These are phyloP conservation scores for Syncerus caffer DNA, from an alignment of 2,797 vertebrate genomes.

Conservation along the genomic window DNA sequence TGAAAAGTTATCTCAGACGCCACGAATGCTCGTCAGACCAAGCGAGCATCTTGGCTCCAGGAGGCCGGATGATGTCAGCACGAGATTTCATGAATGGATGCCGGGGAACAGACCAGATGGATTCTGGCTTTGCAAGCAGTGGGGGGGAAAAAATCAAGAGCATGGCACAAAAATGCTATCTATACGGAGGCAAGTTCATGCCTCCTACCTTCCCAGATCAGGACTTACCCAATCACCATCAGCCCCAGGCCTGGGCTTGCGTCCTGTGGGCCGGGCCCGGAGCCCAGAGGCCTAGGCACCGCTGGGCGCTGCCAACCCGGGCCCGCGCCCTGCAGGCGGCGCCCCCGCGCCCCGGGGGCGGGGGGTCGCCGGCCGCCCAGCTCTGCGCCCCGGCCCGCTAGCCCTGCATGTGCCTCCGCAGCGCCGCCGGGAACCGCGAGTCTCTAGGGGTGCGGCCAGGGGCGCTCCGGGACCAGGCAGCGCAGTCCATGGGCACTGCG, in stretches of 20 bases:
- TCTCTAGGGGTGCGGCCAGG: not conserved
- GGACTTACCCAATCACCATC: slow-evolving; percentile 82
- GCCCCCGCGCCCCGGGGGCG: not conserved
- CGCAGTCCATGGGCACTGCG: not conserved
- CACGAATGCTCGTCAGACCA: rapidly evolving
- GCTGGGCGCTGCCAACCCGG: not conserved
- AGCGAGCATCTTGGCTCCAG: not conserved
- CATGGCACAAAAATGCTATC: not conserved
- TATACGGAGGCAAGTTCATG: not conserved
- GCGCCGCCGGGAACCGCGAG: not conserved
- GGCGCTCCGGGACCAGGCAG: not conserved
- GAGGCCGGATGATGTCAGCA: not conserved
- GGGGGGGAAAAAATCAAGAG: not conserved
- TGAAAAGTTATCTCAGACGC: not conserved
- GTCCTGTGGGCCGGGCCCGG: rapidly evolving
- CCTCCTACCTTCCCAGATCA: not conserved
- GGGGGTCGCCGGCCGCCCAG: not conserved
- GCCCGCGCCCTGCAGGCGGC: slow-evolving; percentile 1
- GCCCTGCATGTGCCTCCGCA: not conserved
- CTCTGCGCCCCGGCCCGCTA: not conserved
- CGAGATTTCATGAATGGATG: not conserved
- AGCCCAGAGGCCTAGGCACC: not conserved
- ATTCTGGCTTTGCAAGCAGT: not conserved
- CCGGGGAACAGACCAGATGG: not conserved
- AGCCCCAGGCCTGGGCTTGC: slow-evolving; percentile 53